Evolutionary conservation across 2,797 vertebrate genomes (phyloP).

Genomic region (Moxostoma hubbsi): DNA sequence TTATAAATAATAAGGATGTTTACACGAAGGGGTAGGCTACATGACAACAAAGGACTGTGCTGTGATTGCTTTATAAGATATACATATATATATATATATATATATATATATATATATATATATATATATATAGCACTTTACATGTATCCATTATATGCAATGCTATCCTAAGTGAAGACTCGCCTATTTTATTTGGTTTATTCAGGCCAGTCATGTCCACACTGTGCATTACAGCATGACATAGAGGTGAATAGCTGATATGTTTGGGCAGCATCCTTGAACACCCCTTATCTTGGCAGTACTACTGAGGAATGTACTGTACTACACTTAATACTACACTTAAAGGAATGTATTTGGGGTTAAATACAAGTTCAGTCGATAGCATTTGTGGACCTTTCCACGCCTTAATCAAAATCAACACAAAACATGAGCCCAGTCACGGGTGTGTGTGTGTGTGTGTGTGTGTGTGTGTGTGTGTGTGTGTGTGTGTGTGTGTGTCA

Average conservation of each 20-base stretch:
- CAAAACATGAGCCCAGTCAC: no score
- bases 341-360: background rate
- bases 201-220: background rate
- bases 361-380: background rate
- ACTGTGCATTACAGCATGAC: background rate
- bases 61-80: background rate
- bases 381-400: background rate
- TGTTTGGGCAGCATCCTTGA: background rate
- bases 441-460: no score
- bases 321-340: no score
- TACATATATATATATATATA: no score
- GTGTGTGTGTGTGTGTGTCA: no score
- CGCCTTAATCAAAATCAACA: no score
- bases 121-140: background rate
- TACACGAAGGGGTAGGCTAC: background rate
- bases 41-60: slow-evolving; percentile 33
- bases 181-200: background rate
- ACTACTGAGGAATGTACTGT: no score
- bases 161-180: background rate
- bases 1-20: background rate
- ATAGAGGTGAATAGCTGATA: background rate
- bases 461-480: no score
- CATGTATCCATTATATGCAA: background rate
- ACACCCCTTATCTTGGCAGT: background rate
- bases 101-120: no score